Evolutionary conservation across 2,888 invertebrate genomes (phyloP).

Genomic region (Synergus umbraculus): DNA sequence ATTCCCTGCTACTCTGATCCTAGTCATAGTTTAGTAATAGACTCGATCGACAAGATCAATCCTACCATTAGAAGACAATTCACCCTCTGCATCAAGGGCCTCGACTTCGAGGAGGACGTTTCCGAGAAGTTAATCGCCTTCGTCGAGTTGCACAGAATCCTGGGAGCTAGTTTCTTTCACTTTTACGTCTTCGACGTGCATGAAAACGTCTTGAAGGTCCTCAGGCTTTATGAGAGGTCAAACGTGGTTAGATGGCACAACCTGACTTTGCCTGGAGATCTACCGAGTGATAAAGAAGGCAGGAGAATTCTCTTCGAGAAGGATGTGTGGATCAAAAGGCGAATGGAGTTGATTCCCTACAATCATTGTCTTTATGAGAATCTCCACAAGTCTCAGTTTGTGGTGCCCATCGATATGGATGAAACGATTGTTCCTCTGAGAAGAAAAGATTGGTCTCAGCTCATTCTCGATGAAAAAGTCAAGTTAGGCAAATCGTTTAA

Average conservation of each 20-base stretch:
- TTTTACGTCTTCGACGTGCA: slow-evolving; percentile 83
- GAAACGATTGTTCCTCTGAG: slow-evolving; percentile 85
- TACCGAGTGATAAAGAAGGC: slow-evolving; percentile 75
- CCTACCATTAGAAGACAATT: slow-evolving; percentile 74
- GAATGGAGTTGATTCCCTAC: slow-evolving; percentile 86
- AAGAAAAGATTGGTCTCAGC: slow-evolving; percentile 80
- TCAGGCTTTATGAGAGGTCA: slow-evolving; percentile 80
- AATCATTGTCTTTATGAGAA: slow-evolving; percentile 89
- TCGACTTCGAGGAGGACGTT: slow-evolving; percentile 83
- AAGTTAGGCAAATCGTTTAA: slow-evolving; percentile 75
- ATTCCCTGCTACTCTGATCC: slow-evolving; percentile 68
- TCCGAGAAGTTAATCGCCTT: slow-evolving; percentile 83
- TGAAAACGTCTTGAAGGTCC: slow-evolving; percentile 79
- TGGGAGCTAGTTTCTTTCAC: slow-evolving; percentile 84
- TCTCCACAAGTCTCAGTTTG: slow-evolving; percentile 81
- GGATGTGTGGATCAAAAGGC: slow-evolving; percentile 84
- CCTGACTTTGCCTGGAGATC: slow-evolving; percentile 73
- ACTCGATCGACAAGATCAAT: slow-evolving; percentile 40
- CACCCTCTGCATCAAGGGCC: slow-evolving; percentile 86
- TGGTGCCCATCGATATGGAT: slow-evolving; percentile 86
- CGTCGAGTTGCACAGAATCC: slow-evolving; percentile 83
- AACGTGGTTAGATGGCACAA: slow-evolving; percentile 71
- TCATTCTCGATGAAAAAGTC: slow-evolving; percentile 78
- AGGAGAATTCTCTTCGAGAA: slow-evolving; percentile 75
- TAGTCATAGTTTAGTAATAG: slow-evolving; percentile 73